A percentile compares a stretch with the other conserved stretches of the same genome.
phyloP scores from a whole-genome alignment of 2,888 invertebrate species.

The Machimus rusticus region DNA sequence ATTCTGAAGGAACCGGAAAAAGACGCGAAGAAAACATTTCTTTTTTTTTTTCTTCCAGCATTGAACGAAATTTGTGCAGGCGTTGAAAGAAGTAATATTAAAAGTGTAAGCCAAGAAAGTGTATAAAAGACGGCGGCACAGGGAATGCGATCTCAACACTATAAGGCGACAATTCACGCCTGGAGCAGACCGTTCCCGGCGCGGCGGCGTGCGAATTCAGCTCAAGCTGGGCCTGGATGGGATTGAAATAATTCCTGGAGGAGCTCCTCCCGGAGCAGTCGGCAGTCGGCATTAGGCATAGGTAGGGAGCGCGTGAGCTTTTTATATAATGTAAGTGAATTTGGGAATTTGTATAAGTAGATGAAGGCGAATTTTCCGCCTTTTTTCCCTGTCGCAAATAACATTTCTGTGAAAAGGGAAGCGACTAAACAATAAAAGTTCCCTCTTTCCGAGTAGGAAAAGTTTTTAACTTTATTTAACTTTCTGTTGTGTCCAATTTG shows the following conservation, averaged over 20 bases:
- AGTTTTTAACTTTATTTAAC: not conserved
- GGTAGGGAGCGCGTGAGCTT: not conserved
- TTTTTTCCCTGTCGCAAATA: not conserved
- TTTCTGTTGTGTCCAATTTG: not conserved
- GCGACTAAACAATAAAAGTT: not conserved
- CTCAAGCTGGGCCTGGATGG: not conserved
- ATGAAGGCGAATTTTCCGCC: not conserved
- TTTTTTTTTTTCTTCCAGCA: not conserved
- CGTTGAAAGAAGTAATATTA: not conserved
- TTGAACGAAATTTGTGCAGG: not conserved
- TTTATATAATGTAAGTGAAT: not conserved
- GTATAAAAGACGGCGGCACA: not conserved
- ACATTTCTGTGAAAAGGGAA: not conserved
- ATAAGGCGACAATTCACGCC: not conserved
- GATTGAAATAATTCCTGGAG: not conserved
- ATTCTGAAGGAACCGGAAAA: slow-evolving; percentile 6
- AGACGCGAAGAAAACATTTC: not conserved
- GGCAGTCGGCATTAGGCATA: not conserved
- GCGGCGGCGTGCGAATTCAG: not conserved
- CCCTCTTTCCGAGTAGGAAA: not conserved
- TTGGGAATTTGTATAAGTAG: not conserved
- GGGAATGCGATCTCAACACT: not conserved
- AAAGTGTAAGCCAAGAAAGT: not conserved
- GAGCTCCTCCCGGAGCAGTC: not conserved
- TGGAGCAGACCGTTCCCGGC: not conserved